These are phyloP conservation scores for Cyprinodon variegatus DNA, from an alignment of 2,113 vertebrate genomes.

Conservation along the genomic window DNA sequence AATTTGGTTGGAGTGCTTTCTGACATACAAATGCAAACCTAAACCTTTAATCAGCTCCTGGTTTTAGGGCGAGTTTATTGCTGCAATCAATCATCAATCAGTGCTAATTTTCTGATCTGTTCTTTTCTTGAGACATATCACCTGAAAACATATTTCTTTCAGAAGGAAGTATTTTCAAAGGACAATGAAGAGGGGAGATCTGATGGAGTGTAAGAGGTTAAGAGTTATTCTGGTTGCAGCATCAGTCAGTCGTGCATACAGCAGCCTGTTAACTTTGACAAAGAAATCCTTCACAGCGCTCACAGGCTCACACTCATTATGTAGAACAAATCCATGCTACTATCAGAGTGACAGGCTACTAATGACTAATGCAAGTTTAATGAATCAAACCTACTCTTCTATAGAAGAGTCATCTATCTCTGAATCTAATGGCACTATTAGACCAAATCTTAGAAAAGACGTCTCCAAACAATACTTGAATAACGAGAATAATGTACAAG, in stretches of 20 bases:
- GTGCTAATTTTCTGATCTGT: constrained; percentile 5
- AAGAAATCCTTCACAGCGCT: constrained; percentile 29
- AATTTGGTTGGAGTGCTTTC: constrained; percentile 9
- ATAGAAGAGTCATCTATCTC: constrained; percentile 36
- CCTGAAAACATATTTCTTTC: constrained; percentile 1
- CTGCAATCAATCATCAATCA: constrained; percentile 30
- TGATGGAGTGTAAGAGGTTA: constrained; percentile 22
- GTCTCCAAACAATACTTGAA: constrained; percentile 2
- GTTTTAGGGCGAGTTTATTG: constrained; percentile 1
- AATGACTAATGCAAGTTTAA: constrained; percentile 59
- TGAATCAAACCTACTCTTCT: constrained; percentile 27
- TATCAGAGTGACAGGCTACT: constrained; percentile 41
- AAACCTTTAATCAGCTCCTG: constrained; percentile 32
- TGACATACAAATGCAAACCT: constrained; percentile 9
- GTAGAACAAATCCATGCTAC: constrained; percentile 45
- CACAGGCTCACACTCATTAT: constrained; percentile 21
- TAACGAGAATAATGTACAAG: not conserved
- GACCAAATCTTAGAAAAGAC: constrained; percentile 12
- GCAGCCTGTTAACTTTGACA: constrained; percentile 24
- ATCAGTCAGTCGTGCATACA: constrained; percentile 29
- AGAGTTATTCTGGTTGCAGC: constrained; percentile 16
- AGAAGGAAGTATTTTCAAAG: constrained; percentile 18
- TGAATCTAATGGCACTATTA: constrained; percentile 3
- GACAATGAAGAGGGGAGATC: constrained; percentile 1
- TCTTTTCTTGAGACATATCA: constrained; percentile 2